These are phyloP conservation scores for Hemaris fuciformis DNA, from an alignment of 2,888 invertebrate species.

Conservation along the genomic window DNA sequence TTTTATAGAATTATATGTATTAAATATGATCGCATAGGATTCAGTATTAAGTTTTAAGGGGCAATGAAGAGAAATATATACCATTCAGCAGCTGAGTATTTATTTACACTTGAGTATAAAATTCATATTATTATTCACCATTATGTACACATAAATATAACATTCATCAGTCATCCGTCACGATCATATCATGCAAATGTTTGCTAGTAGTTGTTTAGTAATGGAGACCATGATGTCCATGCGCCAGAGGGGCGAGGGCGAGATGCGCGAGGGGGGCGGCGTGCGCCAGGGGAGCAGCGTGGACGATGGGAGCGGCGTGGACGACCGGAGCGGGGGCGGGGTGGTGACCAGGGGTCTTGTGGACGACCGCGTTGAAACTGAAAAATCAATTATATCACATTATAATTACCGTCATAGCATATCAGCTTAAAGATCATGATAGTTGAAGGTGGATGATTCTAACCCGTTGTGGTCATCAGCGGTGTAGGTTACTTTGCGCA, in stretches of 20 bases:
- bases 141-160: conserved; percentile 80
- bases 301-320: conserved; percentile 59
- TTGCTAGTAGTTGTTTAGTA: conserved; percentile 63
- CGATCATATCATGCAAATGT: conserved; percentile 52
- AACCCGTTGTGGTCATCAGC: conserved; percentile 83
- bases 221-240: conserved; percentile 72
- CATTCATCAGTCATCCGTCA: conserved; percentile 75
- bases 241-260: conserved; percentile 52
- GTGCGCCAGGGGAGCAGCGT: conserved; percentile 54
- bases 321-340: conserved; percentile 67
- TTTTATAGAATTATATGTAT: neutral
- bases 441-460: conserved; percentile 24
- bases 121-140: conserved; percentile 45
- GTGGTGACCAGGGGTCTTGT: conserved; percentile 71
- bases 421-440: neutral
- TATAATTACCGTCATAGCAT: neutral
- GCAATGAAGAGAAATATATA: conserved; percentile 34
- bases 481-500: conserved; percentile 84
- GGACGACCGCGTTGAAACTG: conserved; percentile 80
- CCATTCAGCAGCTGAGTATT: conserved; percentile 76
- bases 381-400: neutral
- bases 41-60: neutral
- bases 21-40: neutral
- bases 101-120: conserved; percentile 75
- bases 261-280: conserved; percentile 57